Percentiles rank a stretch among this genome's conserved stretches.
phyloP scores from a whole-genome alignment of 2,797 vertebrate species.

The Paguma larvata region DNA sequence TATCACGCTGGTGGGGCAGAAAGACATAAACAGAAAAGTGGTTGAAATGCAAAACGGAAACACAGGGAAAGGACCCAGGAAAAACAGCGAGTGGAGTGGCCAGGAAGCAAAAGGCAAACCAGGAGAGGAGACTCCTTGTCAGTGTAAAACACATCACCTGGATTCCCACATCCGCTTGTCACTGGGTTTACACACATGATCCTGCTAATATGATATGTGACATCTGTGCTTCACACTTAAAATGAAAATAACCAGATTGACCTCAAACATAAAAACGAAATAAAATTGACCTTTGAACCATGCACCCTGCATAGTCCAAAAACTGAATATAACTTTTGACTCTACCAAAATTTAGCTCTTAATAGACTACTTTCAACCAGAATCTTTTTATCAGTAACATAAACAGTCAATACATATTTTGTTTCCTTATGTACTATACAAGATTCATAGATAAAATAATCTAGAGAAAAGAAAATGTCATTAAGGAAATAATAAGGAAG shows the following conservation, averaged over 20 bases:
- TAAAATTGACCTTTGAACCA: too few relatives aligned
- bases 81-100: neutral
- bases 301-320: too few relatives aligned
- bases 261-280: neutral
- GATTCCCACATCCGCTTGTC: neutral
- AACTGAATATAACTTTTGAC: too few relatives aligned
- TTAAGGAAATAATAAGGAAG: too few relatives aligned
- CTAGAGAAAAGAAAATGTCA: too few relatives aligned
- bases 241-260: neutral
- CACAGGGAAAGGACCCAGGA: neutral
- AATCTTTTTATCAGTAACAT: too few relatives aligned
- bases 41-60: constrained; percentile 20
- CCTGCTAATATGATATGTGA: neutral
- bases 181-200: constrained; percentile 1
- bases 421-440: too few relatives aligned
- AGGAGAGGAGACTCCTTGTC: neutral
- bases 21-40: neutral
- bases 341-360: too few relatives aligned
- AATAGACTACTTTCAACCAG: too few relatives aligned
- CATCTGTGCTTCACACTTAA: neutral
- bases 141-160: neutral
- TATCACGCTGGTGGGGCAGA: neutral
- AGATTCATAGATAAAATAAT: too few relatives aligned
- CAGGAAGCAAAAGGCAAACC: neutral
- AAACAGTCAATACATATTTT: too few relatives aligned